Percentiles rank a stretch among this genome's conserved stretches.
phyloP scores from a whole-genome alignment of 2,113 vertebrate genomes.

The Atractosteus spatula region DNA sequence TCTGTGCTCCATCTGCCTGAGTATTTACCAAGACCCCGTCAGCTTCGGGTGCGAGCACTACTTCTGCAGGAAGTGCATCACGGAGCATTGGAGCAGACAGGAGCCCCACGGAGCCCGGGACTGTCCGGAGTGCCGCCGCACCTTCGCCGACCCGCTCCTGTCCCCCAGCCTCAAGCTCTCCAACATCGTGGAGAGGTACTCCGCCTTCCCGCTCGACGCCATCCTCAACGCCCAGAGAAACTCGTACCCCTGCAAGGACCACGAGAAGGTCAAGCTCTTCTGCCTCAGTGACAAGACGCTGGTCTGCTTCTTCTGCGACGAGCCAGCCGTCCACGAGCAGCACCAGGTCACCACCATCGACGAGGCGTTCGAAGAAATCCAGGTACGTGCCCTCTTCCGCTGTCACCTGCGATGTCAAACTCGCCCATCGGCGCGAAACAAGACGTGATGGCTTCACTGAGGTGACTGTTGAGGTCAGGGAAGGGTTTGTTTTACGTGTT shows the following conservation, averaged over 20 bases:
- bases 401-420: too few relatives aligned
- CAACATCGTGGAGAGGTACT: constrained; percentile 96
- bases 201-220: constrained; percentile 91
- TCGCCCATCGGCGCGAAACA: too few relatives aligned
- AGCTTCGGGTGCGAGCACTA: constrained; percentile 96
- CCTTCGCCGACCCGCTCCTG: constrained; percentile 84
- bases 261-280: constrained; percentile 97
- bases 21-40: constrained; percentile 96
- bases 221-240: constrained; percentile 87
- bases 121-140: constrained; percentile 92
- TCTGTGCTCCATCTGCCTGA: constrained; percentile 96
- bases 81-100: constrained; percentile 93
- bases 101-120: constrained; percentile 82
- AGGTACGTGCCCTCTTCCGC: constrained; percentile 63
- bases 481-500: too few relatives aligned
- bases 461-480: too few relatives aligned
- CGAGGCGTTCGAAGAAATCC: constrained; percentile 92
- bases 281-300: constrained; percentile 91
- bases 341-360: constrained; percentile 95
- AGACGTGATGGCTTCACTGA: too few relatives aligned
- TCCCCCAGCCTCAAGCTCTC: constrained; percentile 94
- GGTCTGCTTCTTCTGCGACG: constrained; percentile 96
- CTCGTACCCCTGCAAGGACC: constrained; percentile 91
- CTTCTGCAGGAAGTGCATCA: constrained; percentile 96
- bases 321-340: constrained; percentile 89